phyloP scores from a whole-genome alignment of 2,797 vertebrate genomes.

The Muscicapa striata region DNA sequence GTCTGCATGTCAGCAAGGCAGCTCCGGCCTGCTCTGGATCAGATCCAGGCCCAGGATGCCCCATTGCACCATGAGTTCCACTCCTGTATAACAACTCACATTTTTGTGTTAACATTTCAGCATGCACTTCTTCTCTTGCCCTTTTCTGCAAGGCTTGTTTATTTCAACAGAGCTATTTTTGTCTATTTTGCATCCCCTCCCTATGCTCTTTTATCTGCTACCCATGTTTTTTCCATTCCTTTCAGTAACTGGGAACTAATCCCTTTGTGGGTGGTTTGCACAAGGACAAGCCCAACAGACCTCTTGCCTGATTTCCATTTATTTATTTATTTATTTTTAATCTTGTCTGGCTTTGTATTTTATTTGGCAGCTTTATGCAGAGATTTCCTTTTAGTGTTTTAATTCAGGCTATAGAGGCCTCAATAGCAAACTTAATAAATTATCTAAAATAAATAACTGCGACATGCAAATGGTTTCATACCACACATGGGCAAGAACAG shows the following conservation, averaged over 20 bases:
- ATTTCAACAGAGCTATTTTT: constrained; percentile 33
- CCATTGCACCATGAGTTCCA: not conserved
- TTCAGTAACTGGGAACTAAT: not conserved
- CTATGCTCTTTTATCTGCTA: not conserved
- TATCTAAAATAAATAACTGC: constrained; percentile 27
- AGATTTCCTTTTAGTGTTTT: not conserved
- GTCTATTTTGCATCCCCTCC: not conserved
- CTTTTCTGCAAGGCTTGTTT: constrained; percentile 9
- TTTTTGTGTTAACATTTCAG: not conserved
- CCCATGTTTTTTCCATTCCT: constrained; percentile 10
- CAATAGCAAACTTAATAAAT: not conserved
- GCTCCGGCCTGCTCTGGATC: not conserved
- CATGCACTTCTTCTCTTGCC: not conserved
- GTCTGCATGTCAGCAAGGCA: accelerated
- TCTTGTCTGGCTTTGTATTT: not conserved
- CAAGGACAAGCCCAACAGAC: not conserved
- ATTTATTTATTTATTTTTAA: not conserved
- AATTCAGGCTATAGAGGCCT: constrained; percentile 8
- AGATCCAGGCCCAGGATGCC: not conserved
- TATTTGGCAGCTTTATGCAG: not conserved
- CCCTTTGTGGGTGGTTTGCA: constrained; percentile 22
- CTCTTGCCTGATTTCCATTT: not conserved
- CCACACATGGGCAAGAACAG: not conserved
- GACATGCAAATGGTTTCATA: constrained; percentile 21
- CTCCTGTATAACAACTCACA: not conserved